phyloP scores from a whole-genome alignment of 2,888 invertebrate species.

The Hanleya hanleyi region DNA sequence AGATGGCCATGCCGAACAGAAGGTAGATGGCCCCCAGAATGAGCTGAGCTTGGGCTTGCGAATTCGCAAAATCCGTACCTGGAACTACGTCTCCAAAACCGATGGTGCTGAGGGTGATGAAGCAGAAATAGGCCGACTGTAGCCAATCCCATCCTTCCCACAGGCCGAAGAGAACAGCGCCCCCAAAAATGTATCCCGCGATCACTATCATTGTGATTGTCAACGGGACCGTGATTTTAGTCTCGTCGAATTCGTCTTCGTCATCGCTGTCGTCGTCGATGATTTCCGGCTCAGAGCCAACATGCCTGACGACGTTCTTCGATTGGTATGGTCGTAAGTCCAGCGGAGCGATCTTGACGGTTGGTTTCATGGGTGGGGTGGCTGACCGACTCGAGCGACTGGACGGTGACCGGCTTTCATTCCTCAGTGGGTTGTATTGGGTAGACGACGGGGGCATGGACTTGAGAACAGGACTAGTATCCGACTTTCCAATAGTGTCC shows the following conservation, averaged over 20 bases:
- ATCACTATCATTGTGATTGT: constrained; percentile 72
- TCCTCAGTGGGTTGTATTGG: constrained; percentile 2
- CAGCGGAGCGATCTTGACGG: constrained; percentile 55
- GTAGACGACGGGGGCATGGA: neutral
- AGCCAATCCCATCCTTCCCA: constrained; percentile 72
- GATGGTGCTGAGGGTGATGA: constrained; percentile 72
- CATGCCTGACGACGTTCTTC: constrained; percentile 6
- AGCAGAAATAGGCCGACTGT: constrained; percentile 73
- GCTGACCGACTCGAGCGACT: constrained; percentile 11
- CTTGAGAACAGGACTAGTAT: neutral
- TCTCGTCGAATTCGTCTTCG: constrained; percentile 69
- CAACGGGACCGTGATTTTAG: constrained; percentile 70
- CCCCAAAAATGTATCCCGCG: constrained; percentile 71
- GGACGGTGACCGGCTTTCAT: neutral
- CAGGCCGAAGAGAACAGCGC: constrained; percentile 69
- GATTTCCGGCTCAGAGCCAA: constrained; percentile 49
- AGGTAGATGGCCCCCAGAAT: constrained; percentile 69
- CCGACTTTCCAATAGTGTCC: constrained; percentile 20
- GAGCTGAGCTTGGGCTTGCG: constrained; percentile 63
- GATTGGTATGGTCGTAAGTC: constrained; percentile 30
- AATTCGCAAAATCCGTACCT: constrained; percentile 63
- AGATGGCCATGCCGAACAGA: constrained; percentile 73
- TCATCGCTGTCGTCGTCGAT: constrained; percentile 62
- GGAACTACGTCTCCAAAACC: constrained; percentile 72
- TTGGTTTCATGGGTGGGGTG: neutral